Base-by-base conservation (phyloP, 2,888 invertebrate genomes). In the Dolichopus griseipennis region DNA sequence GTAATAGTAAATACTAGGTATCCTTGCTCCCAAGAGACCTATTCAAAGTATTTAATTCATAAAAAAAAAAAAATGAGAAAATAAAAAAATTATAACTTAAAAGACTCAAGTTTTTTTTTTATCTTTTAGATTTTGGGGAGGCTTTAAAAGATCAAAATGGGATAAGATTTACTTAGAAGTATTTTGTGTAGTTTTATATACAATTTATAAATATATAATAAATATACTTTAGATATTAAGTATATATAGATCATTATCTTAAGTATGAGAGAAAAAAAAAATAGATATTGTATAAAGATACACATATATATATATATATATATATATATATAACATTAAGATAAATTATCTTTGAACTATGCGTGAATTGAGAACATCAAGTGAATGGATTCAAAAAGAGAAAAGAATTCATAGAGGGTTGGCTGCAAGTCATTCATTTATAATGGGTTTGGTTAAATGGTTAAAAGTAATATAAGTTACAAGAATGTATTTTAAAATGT, bases 21-120 rank as follows among this genome's bases (percentile, higher is more conserved):
- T 37, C 37, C 37, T 27, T 27, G 5, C 52, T 52, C 52, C n/a
- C 52, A 52, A 18, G 52, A 18, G 52, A 52, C 52, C 52, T 52
- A 52, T 52, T 52, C 52, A 15, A n/a, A 52, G 52, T 52, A 52
- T 52, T 52, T 52, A 52, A 52, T 52, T 52, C 52, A 52, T 52
- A 52, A 52, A 52, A 37, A 10, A 7, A 12, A 37, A 37, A 27
- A 27, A n/a, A n/a, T n/a, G n/a, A n/a, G n/a, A n/a, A 5, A 27
- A 27, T 27, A 27, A 4, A 27, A 27, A 27, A 41, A 41, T 41
- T 41, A 15, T 41, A 12, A 12, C 41, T 41, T 41, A 41, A 41
- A 15, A 12, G 9, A 41, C 41, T 41, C 41, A 41, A 41, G 2
- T 15, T 52, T 15, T 43, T 43, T 43, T 12, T 37, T 37, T 37